Evolutionary conservation across 2,888 invertebrate genomes (phyloP), one percentile per base, ranked within the genome.

Genomic region (Pseudococcus viburni): DNA sequence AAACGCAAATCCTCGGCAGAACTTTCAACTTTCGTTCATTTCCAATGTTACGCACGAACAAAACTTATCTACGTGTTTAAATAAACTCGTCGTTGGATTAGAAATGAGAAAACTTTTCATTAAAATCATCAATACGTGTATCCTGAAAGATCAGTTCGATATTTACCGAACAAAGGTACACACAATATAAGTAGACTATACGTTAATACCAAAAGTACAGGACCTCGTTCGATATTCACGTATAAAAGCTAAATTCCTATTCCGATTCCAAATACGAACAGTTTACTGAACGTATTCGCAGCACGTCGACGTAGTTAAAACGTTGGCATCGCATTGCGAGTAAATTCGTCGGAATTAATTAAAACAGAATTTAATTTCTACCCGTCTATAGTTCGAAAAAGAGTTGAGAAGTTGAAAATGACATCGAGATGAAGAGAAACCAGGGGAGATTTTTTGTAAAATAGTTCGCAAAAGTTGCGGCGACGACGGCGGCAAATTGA

Each of bases 291-390:
- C 51, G 51, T 51, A 51, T 51, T 51, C 51, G 17, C 15, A 5
- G 51, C 51, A 51, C 51, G 51, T 51, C 51, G 51, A 51, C 51
- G 51, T 51, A 51, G 51, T 51, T 51, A 51, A 51, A 51, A 51
- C 12, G 51, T 15, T 17, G 17, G 51, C 51, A 15, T 15, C 12
- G 51, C 51, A 51, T 15, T 17, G 46, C 46, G 46, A 51, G 51
- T 17, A 51, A 51, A 51, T 51, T 51, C 51, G 51, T 51, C 15
- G 17, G 51, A 51, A 51, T 51, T 51, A 51, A 51, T 51, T 51
- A 51, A 51, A 51, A 51, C 15, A 12, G 17, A 51, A 51, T 51
- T 51, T 17, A 51, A 51, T 51, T 51, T 51, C 51, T 46, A 12
- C 46, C 9, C 17, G 51, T 51, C 51, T 51, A 51, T 51, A 12